Evolutionary conservation across 1,140 invertebrate species (phyloP).

Genomic region (Odontomachus brunneus): DNA sequence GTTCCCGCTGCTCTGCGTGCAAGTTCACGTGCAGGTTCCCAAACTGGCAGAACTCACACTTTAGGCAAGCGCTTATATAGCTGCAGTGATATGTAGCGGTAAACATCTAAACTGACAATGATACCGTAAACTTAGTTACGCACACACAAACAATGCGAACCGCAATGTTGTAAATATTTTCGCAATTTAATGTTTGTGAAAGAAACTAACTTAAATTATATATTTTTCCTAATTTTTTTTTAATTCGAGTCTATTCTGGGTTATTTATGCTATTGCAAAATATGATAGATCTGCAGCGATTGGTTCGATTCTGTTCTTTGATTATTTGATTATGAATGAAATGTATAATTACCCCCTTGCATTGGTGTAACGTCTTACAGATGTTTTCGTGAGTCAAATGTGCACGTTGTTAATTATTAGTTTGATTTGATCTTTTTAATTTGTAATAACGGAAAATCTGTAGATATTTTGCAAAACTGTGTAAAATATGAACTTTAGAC

Average conservation of each 20-base stretch:
- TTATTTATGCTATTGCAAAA: neutral
- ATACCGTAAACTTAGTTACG: slow-evolving; percentile 22
- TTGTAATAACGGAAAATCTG: no score
- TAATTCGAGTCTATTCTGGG: neutral
- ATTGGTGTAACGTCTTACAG: no score
- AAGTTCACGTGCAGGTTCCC: slow-evolving; percentile 43
- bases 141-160: slow-evolving; percentile 1
- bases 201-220: neutral
- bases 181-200: slow-evolving; percentile 4
- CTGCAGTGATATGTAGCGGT: slow-evolving; percentile 33
- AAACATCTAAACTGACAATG: slow-evolving; percentile 50
- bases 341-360: no score
- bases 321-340: no score
- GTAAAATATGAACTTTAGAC: no score
- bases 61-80: slow-evolving; percentile 35
- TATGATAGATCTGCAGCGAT: neutral
- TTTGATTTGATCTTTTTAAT: no score
- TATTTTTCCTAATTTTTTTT: neutral
- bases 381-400: no score
- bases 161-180: slow-evolving; percentile 6
- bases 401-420: no score
- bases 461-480: no score
- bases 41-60: slow-evolving; percentile 51
- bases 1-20: slow-evolving; percentile 27
- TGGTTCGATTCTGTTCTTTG: neutral